phyloP scores from a whole-genome alignment of 2,113 vertebrate species.

The Coptodon bakossiorum region DNA sequence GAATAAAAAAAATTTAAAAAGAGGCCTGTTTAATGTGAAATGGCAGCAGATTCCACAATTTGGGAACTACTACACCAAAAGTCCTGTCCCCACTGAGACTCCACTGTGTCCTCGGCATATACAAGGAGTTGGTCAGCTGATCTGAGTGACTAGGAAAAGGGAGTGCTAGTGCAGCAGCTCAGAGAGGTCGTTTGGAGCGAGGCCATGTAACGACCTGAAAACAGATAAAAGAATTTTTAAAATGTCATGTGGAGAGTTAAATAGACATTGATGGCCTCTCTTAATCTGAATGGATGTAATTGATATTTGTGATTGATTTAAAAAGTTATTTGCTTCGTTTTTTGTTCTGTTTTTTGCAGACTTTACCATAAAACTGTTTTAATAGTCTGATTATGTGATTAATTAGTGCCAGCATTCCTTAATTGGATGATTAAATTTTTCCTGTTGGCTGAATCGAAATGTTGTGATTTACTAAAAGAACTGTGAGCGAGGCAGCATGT shows the following conservation, averaged over 20 bases:
- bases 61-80: not conserved
- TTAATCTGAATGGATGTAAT: not conserved
- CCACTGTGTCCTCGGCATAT: not conserved
- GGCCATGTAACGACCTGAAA: not conserved
- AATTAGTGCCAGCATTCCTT: not conserved
- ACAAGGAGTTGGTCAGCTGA: not conserved
- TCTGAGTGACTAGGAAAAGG: not conserved
- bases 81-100: not conserved
- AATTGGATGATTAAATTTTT: not conserved
- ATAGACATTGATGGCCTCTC: not conserved
- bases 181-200: not conserved
- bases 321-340: not conserved
- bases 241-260: not conserved
- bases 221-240: not conserved
- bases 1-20: not conserved
- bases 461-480: not conserved
- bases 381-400: not conserved
- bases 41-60: not conserved
- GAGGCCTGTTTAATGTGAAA: not conserved
- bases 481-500: not conserved
- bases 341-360: not conserved
- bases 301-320: not conserved
- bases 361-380: not conserved
- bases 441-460: not conserved
- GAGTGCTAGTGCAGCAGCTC: not conserved